These are phyloP conservation scores for Goniozus legneri DNA, from an alignment of 1,140 invertebrate genomes.

Conservation along the genomic window DNA sequence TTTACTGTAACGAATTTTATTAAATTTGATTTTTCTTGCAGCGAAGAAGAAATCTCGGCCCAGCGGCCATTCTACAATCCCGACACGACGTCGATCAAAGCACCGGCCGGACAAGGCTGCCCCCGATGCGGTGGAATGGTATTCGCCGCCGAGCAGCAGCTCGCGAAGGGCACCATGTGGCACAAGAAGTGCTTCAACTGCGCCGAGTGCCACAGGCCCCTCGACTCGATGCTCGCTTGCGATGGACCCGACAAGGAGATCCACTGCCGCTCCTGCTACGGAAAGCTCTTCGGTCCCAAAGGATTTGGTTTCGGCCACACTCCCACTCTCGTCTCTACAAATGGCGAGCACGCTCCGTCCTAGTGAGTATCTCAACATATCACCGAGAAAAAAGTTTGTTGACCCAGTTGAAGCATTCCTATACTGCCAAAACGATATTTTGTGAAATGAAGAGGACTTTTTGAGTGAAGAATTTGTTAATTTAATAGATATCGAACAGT, in stretches of 20 bases:
- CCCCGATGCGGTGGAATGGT: conserved; percentile 89
- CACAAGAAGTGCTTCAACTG: conserved; percentile 94
- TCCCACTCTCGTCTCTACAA: conserved; percentile 77
- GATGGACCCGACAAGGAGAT: conserved; percentile 87
- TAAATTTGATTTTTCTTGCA: conserved; percentile 43
- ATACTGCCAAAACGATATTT: too few species aligned
- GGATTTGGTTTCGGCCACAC: conserved; percentile 85
- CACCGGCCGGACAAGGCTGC: conserved; percentile 83
- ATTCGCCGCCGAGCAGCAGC: conserved; percentile 90
- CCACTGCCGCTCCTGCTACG: conserved; percentile 85
- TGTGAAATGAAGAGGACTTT: too few species aligned
- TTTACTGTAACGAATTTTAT: too few species aligned
- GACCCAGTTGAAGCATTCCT: too few species aligned
- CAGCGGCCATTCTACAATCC: conserved; percentile 75
- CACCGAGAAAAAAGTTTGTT: too few species aligned
- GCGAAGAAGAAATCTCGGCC: conserved; percentile 77
- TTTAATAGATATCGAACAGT: too few species aligned
- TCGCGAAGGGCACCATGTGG: conserved; percentile 93
- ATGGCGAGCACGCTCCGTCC: conserved; percentile 67
- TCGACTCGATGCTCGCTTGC: conserved; percentile 89
- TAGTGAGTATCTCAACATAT: conserved; percentile 72
- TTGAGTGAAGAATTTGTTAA: too few species aligned
- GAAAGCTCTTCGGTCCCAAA: conserved; percentile 85
- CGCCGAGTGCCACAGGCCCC: conserved; percentile 84
- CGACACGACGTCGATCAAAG: conserved; percentile 84